These are phyloP conservation scores for Microdon myrmicae DNA, from an alignment of 2,888 invertebrate genomes.

Conservation along the genomic window DNA sequence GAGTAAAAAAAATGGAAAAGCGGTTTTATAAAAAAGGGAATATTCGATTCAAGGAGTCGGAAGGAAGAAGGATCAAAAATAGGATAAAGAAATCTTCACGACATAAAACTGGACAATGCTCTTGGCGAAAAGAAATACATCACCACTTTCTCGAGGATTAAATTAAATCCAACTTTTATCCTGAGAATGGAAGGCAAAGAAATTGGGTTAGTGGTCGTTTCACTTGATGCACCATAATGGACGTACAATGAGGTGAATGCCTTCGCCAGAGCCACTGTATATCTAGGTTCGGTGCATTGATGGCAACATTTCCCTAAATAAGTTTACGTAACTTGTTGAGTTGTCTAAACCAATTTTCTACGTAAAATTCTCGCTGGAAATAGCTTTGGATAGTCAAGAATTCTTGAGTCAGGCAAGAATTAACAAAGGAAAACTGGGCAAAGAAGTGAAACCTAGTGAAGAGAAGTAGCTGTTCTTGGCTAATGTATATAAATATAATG, in stretches of 20 bases:
- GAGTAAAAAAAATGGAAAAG: constrained; percentile 6
- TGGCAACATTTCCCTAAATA: constrained; percentile 42
- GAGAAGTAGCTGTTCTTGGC: no score
- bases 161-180: constrained; percentile 49
- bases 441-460: no score
- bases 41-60: background rate
- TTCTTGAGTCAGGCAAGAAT: no score
- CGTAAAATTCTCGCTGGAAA: background rate
- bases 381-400: no score
- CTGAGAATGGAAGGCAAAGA: constrained; percentile 32
- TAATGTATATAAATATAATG: no score
- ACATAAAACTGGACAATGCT: constrained; percentile 36
- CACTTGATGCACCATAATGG: constrained; percentile 42
- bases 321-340: constrained; percentile 43
- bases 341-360: constrained; percentile 40
- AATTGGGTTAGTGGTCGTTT: constrained; percentile 47
- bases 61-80: constrained; percentile 17
- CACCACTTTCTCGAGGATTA: constrained; percentile 38
- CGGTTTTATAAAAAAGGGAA: constrained; percentile 2
- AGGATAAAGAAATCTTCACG: constrained; percentile 42
- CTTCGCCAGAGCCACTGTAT: constrained; percentile 31
- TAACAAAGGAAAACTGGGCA: no score
- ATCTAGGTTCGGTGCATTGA: background rate
- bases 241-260: constrained; percentile 30
- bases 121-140: constrained; percentile 9